phyloP scores from a whole-genome alignment of 2,888 invertebrate species.

The Colletes collaris region DNA sequence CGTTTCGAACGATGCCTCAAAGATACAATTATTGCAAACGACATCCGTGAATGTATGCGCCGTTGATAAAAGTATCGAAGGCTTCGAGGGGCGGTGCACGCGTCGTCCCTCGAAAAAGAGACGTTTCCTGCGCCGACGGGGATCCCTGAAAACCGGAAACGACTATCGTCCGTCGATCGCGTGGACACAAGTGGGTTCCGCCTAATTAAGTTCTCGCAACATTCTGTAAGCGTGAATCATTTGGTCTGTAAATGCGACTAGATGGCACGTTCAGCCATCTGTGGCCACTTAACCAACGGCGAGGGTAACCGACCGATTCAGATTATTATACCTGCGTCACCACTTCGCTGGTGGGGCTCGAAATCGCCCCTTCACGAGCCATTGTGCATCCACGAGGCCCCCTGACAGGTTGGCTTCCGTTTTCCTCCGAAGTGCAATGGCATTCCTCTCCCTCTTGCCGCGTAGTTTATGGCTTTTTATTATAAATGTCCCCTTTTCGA shows the following conservation, averaged over 20 bases:
- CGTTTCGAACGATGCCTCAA: no score
- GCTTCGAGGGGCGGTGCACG: no score
- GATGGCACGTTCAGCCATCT: constrained; percentile 70
- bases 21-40: no score
- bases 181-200: constrained; percentile 66
- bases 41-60: no score
- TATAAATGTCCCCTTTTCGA: constrained; percentile 54
- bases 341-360: constrained; percentile 57
- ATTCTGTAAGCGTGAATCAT: constrained; percentile 69
- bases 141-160: constrained; percentile 36
- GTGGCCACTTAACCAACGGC: constrained; percentile 73
- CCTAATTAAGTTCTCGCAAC: constrained; percentile 70
- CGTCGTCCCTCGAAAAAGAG: constrained; percentile 4
- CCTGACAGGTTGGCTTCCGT: constrained; percentile 68
- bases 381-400: constrained; percentile 53
- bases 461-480: constrained; percentile 66
- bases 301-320: constrained; percentile 71
- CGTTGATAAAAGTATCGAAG: no score
- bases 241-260: constrained; percentile 55
- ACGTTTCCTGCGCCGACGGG: neutral
- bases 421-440: constrained; percentile 31
- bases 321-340: constrained; percentile 75
- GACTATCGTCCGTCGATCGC: constrained; percentile 48
- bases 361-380: constrained; percentile 51
- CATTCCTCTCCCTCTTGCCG: constrained; percentile 18